phyloP scores from a whole-genome alignment of 2,113 vertebrate genomes.

The Myodes glareolus region DNA sequence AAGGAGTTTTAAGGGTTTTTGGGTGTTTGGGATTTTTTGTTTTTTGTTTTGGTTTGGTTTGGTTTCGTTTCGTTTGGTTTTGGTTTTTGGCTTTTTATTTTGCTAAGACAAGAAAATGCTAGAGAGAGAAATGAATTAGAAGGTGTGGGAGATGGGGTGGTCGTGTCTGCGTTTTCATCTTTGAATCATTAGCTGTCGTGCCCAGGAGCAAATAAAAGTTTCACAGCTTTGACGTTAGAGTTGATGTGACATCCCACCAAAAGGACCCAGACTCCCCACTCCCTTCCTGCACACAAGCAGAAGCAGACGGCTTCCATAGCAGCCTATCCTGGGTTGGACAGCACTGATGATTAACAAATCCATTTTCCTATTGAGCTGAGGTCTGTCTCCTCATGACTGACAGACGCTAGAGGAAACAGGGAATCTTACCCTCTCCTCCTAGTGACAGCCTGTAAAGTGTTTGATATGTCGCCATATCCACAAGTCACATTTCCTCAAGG shows the following conservation, averaged over 20 bases:
- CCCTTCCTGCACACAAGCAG: background rate
- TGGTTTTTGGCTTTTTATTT: background rate
- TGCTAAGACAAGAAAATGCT: background rate
- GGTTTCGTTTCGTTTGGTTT: too few relatives aligned
- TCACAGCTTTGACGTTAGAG: background rate
- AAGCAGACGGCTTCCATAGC: background rate
- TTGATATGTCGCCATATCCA: background rate
- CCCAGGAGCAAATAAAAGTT: background rate
- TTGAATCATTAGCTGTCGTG: background rate
- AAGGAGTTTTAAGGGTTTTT: too few relatives aligned
- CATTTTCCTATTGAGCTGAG: background rate
- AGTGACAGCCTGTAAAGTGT: background rate
- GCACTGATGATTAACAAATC: background rate
- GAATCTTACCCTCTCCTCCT: background rate
- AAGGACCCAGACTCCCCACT: background rate
- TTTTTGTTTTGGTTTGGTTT: too few relatives aligned
- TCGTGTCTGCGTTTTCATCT: background rate
- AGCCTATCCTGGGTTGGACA: background rate
- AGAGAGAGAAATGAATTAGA: background rate
- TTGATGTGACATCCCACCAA: background rate
- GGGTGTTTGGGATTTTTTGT: rapidly evolving
- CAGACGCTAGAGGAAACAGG: background rate
- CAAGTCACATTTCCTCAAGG: background rate
- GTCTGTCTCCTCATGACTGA: background rate
- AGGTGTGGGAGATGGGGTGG: background rate